These are phyloP conservation scores for Discoglossus pictus DNA, from an alignment of 2,797 vertebrate species.

Conservation along the genomic window DNA sequence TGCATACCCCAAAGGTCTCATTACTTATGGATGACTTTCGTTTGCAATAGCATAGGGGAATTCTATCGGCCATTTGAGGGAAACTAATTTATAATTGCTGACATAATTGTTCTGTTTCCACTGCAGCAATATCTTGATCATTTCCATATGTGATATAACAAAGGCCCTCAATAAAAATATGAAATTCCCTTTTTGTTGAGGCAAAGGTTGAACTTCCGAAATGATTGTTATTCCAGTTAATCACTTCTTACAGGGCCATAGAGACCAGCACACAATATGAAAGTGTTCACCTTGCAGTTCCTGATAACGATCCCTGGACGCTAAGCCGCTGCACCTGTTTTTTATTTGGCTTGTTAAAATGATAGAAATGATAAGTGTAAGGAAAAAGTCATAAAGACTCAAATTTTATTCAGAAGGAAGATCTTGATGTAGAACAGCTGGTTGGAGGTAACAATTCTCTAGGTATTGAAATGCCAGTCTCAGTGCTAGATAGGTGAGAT, in stretches of 20 bases:
- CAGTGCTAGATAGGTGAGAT: no score
- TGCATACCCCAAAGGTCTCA: no score
- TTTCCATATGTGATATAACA: constrained; percentile 32
- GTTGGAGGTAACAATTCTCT: no score
- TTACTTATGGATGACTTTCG: no score
- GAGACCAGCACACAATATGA: constrained; percentile 12
- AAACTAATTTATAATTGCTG: constrained; percentile 18
- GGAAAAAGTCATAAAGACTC: no score
- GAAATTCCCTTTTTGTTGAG: constrained; percentile 10
- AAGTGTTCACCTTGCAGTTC: constrained; percentile 22
- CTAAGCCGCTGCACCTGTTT: background rate
- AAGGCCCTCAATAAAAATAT: background rate
- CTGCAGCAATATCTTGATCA: background rate
- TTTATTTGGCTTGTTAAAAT: no score
- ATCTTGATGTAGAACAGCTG: no score
- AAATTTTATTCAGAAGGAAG: no score
- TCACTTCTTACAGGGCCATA: background rate
- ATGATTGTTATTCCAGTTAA: constrained; percentile 32
- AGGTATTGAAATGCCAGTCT: no score
- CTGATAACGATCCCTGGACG: constrained; percentile 1
- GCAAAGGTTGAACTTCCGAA: constrained; percentile 27
- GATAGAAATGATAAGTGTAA: no score
- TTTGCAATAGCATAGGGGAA: no score
- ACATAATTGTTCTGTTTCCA: background rate
- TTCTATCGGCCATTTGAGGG: background rate